Percentiles rank a stretch among this genome's conserved stretches.
phyloP scores from a whole-genome alignment of 2,113 vertebrate species.

The Todiramphus chloris region DNA sequence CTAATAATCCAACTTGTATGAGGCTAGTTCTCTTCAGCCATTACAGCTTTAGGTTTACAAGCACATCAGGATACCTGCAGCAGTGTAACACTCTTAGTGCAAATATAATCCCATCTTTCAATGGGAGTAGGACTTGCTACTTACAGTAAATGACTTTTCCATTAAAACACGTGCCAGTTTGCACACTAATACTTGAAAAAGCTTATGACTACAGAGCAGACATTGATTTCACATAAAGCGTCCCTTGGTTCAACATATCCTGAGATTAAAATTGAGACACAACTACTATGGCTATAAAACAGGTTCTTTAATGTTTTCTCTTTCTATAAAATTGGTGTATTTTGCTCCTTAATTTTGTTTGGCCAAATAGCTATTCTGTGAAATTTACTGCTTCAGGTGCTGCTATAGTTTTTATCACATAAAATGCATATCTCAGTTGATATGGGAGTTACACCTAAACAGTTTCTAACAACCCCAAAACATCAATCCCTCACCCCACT shows the following conservation, averaged over 20 bases:
- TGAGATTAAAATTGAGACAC: not conserved
- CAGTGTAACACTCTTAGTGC: not conserved
- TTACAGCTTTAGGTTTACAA: not conserved
- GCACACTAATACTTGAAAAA: not conserved
- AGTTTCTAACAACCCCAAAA: not conserved
- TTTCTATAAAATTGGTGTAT: not conserved
- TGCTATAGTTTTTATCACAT: not conserved
- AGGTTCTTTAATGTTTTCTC: not conserved
- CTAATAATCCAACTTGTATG: constrained; percentile 4
- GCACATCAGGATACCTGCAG: not conserved
- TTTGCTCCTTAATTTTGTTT: not conserved
- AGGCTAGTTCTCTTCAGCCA: not conserved
- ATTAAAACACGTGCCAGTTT: not conserved
- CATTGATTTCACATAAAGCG: not conserved
- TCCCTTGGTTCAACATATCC: not conserved
- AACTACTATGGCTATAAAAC: not conserved
- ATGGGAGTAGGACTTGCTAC: not conserved
- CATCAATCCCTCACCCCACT: not conserved
- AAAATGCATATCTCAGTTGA: not conserved
- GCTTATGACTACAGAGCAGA: not conserved
- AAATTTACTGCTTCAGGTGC: not conserved
- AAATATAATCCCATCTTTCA: not conserved
- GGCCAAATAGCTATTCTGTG: not conserved
- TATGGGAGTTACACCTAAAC: not conserved
- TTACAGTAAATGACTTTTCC: constrained; percentile 8